Evolutionary conservation across 1,140 invertebrate genomes (phyloP), one percentile per base, ranked within the genome.

Genomic region (Apis florea): DNA sequence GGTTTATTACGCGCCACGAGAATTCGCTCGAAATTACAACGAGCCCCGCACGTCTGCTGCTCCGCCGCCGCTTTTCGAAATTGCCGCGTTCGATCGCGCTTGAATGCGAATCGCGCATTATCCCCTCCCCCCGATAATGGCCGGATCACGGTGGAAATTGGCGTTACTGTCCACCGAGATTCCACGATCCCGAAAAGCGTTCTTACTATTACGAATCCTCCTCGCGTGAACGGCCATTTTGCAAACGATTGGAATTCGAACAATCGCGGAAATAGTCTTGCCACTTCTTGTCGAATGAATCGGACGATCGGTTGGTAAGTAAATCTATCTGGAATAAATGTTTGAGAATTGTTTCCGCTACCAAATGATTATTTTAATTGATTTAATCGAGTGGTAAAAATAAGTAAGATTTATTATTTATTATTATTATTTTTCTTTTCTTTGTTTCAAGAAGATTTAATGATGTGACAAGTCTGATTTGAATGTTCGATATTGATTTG

Each of bases 101-200:
- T 85, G 84, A 85, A 86, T 86, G 72, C 67, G 85, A 86, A 86
- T 86, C 83, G 84, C 80, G 71, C 67, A 77, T 85, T 86, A 86
- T 83, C 67, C 47, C 53, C n/a, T 24, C 17, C 31, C 31, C 15
- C 21, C 26, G 26, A 49, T 69, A 76, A 75, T 75, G 8, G 53
- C n/a, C 53, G 40, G n/a, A 53, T 40, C 79, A 40, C 19, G 21
- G 47, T 12, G 26, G 77, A 73, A 79, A 79, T 73, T 73, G 77
- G 13, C 58, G 47, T n/a, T 47, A 15, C 70, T 51, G 47, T 51
- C 24, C 26, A n/a, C 1, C 31, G 49, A n/a, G 49, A 31, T 24
- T 53, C 58, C 10, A 31, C 15, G n/a, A 51, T 58, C 19, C 21
- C 21, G 17, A 49, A 58, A 59, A 31, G 24, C 54, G 11, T 56